phyloP scores from a whole-genome alignment of 37 sponge, comb jelly and placozoan species.

The Spongilla lacustris region DNA sequence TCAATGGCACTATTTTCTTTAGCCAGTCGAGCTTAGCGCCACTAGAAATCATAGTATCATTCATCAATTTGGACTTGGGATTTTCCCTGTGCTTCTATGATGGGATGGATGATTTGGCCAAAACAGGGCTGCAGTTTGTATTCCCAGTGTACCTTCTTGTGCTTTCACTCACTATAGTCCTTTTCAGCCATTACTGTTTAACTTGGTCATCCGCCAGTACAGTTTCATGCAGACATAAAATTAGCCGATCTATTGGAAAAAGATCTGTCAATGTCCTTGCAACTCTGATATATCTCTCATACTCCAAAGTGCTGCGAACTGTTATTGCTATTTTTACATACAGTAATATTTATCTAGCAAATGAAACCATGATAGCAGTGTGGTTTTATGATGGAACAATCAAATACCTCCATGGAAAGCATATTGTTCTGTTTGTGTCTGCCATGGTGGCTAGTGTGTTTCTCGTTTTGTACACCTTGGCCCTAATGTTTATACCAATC shows the following conservation, averaged over 20 bases:
- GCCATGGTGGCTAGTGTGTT: conserved; percentile 2
- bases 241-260: no score
- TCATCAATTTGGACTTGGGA: conserved; percentile 57
- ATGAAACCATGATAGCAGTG: no score
- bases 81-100: conserved; percentile 67
- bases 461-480: conserved; percentile 5
- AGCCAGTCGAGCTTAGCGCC: not conserved
- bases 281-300: conserved; percentile 50
- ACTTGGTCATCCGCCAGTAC: no score
- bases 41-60: conserved; percentile 35
- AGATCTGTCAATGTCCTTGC: conserved; percentile 27
- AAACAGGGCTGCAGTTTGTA: conserved; percentile 40
- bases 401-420: not conserved
- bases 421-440: conserved; percentile 15
- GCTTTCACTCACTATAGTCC: conserved; percentile 15
- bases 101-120: conserved; percentile 62
- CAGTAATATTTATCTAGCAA: no score
- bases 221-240: no score
- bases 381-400: no score
- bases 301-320: conserved; percentile 42
- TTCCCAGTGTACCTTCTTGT: conserved; percentile 66
- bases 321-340: conserved; percentile 29
- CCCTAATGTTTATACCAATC: not conserved
- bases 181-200: conserved; percentile 1
- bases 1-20: conserved; percentile 38